Percentiles rank a stretch among this genome's conserved stretches.
Conservation (phyloP, 1,140 invertebrate genomes). For the Varroa destructor region DNA sequence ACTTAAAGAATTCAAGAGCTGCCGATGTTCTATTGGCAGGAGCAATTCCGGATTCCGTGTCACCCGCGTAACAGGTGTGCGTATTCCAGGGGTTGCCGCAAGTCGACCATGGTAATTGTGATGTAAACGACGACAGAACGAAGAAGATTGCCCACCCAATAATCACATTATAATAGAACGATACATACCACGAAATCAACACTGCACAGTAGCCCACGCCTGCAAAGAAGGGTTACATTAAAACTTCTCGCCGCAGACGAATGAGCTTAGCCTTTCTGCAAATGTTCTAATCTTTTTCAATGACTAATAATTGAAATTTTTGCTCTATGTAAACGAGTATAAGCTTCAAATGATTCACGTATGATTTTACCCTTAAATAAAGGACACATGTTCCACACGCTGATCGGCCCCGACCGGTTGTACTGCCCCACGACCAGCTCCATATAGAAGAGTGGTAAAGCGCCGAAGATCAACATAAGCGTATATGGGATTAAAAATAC, state of each 20-base stretch:
- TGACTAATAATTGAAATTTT: background rate
- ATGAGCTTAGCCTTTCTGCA: background rate
- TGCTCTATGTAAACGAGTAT: background rate
- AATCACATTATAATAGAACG: conserved; percentile 48
- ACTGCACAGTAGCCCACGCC: conserved; percentile 49
- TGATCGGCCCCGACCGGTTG: conserved; percentile 41
- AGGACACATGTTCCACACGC: conserved; percentile 43
- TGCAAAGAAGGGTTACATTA: conserved; percentile 34
- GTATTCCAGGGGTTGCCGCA: conserved; percentile 46
- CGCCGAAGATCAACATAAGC: conserved; percentile 47
- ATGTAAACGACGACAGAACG: conserved; percentile 42
- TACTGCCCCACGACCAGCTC: conserved; percentile 48
- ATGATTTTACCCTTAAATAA: conserved; percentile 40
- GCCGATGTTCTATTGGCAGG: conserved; percentile 37
- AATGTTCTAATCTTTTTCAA: background rate
- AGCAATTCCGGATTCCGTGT: conserved; percentile 31
- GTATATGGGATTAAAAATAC: conserved; percentile 50
- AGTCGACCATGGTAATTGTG: conserved; percentile 43
- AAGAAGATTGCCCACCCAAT: conserved; percentile 47
- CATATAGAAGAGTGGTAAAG: conserved; percentile 50
- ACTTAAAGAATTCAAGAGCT: conserved; percentile 42
- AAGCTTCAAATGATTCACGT: too few species aligned
- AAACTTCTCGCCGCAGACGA: background rate
- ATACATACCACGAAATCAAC: conserved; percentile 47
- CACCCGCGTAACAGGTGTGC: conserved; percentile 37